Conservation (phyloP, 2,888 invertebrate species). For the Gastracanthus pulcherrimus region DNA sequence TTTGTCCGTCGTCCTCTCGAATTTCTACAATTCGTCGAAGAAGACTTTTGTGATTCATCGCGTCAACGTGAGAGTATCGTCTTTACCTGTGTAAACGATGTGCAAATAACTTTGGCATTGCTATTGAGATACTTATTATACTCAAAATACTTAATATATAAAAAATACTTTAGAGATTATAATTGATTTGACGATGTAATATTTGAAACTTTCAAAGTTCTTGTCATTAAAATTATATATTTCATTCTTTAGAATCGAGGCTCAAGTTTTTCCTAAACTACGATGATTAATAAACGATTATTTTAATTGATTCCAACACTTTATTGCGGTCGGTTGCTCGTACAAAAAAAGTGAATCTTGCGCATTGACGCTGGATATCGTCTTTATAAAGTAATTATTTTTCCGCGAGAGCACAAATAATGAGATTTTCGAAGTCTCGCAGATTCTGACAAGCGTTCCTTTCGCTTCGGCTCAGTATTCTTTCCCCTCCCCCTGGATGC, state of each 20-base stretch:
- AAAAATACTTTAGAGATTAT: neutral
- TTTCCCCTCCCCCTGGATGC: neutral
- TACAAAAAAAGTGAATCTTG: neutral
- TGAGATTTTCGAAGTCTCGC: neutral
- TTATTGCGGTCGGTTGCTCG: neutral
- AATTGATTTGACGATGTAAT: too few relatives aligned
- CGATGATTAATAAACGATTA: too few relatives aligned
- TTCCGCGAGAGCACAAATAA: neutral
- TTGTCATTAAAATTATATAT: neutral
- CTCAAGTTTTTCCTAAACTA: too few relatives aligned
- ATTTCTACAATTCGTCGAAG: neutral
- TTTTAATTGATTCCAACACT: neutral
- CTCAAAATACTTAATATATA: neutral
- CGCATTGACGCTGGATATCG: neutral
- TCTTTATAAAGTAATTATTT: neutral
- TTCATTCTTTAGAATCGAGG: neutral
- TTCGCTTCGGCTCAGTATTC: neutral
- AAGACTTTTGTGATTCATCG: slow-evolving; percentile 15
- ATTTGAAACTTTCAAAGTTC: too few relatives aligned
- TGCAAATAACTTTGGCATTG: neutral
- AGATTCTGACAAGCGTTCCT: neutral
- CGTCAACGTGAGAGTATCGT: neutral
- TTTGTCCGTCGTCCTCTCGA: neutral
- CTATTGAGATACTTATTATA: neutral
- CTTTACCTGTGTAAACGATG: neutral